Percentiles rank a stretch among this genome's conserved stretches.
phyloP scores from a whole-genome alignment of 2,888 invertebrate species.

The Plebejus melissa region DNA sequence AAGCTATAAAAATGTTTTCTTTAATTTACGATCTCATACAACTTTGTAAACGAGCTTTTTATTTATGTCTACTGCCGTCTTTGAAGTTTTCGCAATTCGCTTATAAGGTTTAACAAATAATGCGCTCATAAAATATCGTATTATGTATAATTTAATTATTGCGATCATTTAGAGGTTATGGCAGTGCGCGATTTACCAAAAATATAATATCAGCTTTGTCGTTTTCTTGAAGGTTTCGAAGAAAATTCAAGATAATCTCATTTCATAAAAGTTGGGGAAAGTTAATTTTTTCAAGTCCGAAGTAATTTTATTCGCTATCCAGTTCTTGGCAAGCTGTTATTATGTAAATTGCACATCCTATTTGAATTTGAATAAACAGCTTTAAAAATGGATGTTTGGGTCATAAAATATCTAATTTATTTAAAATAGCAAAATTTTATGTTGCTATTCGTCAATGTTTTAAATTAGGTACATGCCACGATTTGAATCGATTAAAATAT shows the following conservation, averaged over 20 bases:
- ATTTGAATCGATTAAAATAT: not conserved
- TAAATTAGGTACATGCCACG: not conserved
- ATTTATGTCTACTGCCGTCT: slow-evolving; percentile 8
- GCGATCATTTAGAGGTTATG: not conserved
- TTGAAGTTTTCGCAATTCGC: slow-evolving; percentile 5
- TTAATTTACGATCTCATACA: slow-evolving; percentile 13
- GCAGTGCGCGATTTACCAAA: not conserved
- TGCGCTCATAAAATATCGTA: not conserved
- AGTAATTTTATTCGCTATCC: slow-evolving; percentile 43
- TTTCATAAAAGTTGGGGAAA: slow-evolving; percentile 49
- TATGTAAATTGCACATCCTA: slow-evolving; percentile 53
- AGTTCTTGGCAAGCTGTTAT: slow-evolving; percentile 54
- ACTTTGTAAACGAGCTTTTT: slow-evolving; percentile 1
- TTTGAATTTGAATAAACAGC: slow-evolving; percentile 45
- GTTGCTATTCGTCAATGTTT: not conserved
- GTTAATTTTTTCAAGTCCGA: slow-evolving; percentile 47
- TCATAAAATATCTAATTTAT: slow-evolving; percentile 11
- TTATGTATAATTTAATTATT: not conserved
- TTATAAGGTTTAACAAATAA: not conserved
- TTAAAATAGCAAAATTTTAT: slow-evolving; percentile 1
- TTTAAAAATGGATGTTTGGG: not conserved
- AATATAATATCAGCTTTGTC: not conserved
- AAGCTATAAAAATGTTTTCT: slow-evolving; percentile 7
- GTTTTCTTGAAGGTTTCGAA: not conserved
- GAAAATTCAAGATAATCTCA: not conserved